Conservation (phyloP, 2,113 vertebrate species). For the Calyptommatus sinebrachiatus region DNA sequence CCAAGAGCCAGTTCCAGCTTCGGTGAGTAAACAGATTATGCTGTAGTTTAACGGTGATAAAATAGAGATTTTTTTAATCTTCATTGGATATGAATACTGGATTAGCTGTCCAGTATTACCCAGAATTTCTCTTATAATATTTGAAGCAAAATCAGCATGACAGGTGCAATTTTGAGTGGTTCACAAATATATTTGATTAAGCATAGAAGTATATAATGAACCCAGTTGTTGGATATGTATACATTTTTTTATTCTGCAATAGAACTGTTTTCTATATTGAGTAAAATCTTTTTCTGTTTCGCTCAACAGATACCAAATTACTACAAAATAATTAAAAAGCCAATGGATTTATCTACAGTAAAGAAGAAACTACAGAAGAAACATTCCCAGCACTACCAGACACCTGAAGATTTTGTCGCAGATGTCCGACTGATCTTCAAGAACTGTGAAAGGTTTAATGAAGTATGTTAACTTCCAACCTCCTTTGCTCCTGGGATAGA, state of each 20-base stretch:
- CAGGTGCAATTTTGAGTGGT: not conserved
- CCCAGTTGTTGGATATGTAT: not conserved
- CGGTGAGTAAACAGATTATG: constrained; percentile 79
- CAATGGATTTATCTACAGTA: constrained; percentile 94
- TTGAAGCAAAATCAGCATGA: not conserved
- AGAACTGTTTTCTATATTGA: not conserved
- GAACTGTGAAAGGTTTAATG: constrained; percentile 98
- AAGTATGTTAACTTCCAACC: constrained; percentile 89
- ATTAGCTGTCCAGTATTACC: not conserved
- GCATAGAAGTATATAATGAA: constrained; percentile 7
- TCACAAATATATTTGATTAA: constrained; percentile 8
- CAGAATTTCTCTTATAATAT: not conserved
- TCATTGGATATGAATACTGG: not conserved
- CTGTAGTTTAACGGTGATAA: not conserved
- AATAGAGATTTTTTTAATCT: not conserved
- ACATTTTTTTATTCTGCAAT: not conserved
- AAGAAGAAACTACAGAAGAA: constrained; percentile 93
- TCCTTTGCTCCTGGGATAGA: constrained; percentile 31
- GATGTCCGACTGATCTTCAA: constrained; percentile 95
- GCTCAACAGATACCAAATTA: constrained; percentile 92
- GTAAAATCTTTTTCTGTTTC: constrained; percentile 1
- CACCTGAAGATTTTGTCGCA: constrained; percentile 88
- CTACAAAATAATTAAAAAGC: constrained; percentile 98
- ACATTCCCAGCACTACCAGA: constrained; percentile 91
- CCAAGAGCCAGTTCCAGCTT: constrained; percentile 89